Percentiles rank a stretch among this genome's conserved stretches.
phyloP scores from a whole-genome alignment of 2,113 vertebrate genomes.

The Saimiri boliviensis region DNA sequence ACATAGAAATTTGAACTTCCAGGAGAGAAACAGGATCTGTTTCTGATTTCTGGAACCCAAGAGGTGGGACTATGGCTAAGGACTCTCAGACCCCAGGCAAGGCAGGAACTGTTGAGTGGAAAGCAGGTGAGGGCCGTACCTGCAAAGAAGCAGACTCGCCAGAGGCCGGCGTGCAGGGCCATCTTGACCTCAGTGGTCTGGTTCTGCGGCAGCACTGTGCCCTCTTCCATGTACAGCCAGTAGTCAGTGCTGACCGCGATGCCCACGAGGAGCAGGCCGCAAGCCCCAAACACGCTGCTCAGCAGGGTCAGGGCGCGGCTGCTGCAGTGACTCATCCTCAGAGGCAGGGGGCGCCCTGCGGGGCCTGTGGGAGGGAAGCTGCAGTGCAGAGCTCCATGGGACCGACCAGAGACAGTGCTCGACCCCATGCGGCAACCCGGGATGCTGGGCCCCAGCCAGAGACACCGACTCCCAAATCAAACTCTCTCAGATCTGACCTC shows the following conservation, averaged over 20 bases:
- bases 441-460: not conserved
- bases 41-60: not conserved
- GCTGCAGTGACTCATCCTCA: slow-evolving; percentile 93
- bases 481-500: not conserved
- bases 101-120: fast-evolving
- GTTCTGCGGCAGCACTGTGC: slow-evolving; percentile 93
- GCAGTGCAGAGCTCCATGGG: not conserved
- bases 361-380: slow-evolving; percentile 76
- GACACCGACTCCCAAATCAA: not conserved
- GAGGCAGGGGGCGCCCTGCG: slow-evolving; percentile 74
- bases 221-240: slow-evolving; percentile 96
- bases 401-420: not conserved
- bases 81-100: not conserved
- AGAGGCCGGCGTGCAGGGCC: slow-evolving; percentile 94
- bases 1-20: not conserved
- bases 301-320: slow-evolving; percentile 95
- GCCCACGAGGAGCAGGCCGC: slow-evolving; percentile 93
- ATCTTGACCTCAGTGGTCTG: slow-evolving; percentile 96
- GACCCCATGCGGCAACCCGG: fast-evolving
- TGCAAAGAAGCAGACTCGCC: slow-evolving; percentile 95
- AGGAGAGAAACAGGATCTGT: not conserved
- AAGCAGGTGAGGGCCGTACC: slow-evolving; percentile 80
- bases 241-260: slow-evolving; percentile 96
- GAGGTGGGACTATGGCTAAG: not conserved
- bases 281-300: slow-evolving; percentile 94